Evolutionary conservation across 2,797 vertebrate species (phyloP).

Genomic region (Propithecus deckenii): DNA sequence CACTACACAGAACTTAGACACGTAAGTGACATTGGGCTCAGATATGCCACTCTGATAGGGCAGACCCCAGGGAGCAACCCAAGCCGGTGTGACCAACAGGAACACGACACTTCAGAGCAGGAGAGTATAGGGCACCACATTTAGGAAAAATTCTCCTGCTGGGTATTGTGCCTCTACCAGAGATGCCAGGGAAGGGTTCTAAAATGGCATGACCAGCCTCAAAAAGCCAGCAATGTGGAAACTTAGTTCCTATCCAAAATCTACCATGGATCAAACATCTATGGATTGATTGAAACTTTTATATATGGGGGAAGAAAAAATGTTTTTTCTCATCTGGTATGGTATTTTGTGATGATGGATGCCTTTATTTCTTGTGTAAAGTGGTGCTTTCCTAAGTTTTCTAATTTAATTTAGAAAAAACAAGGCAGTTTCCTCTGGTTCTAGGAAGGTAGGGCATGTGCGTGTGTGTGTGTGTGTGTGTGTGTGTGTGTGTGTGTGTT

Average conservation of each 20-base stretch:
- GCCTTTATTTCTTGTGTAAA: neutral
- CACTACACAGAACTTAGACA: neutral
- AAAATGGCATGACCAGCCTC: neutral
- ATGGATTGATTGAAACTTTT: neutral
- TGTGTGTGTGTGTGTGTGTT: neutral
- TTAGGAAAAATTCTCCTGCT: neutral
- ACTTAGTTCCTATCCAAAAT: neutral
- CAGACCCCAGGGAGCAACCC: neutral
- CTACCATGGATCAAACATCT: neutral
- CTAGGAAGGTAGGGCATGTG: neutral
- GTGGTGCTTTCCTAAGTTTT: neutral
- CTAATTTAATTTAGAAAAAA: slow-evolving; percentile 8
- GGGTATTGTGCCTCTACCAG: neutral
- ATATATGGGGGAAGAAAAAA: neutral
- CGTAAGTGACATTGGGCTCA: neutral
- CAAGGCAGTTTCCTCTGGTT: neutral
- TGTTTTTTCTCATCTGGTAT: neutral
- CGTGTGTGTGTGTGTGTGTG: neutral
- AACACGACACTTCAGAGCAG: neutral
- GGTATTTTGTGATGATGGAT: neutral
- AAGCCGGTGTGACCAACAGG: neutral
- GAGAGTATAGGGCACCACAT: neutral
- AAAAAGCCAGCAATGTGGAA: neutral
- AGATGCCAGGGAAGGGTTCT: neutral
- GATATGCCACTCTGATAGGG: too few species aligned